Evolutionary conservation across 2,888 invertebrate species (phyloP), one percentile per base, ranked within the genome.

Genomic region (Morpho helenor): DNA sequence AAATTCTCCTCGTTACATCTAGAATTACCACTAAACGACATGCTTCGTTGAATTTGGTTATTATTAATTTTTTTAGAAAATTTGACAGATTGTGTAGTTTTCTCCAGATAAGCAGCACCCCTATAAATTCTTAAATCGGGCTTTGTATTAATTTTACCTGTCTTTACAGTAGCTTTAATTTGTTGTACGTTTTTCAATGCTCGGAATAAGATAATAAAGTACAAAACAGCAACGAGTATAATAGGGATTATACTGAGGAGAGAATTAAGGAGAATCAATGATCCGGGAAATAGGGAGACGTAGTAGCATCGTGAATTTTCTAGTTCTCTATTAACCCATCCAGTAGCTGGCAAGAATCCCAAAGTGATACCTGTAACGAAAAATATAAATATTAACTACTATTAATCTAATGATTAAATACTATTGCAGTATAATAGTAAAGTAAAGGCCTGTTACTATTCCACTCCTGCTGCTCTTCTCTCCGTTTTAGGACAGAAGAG

Each of bases 341-440:
- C 93, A 7, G 92, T 91, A 3, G 85, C 80, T 31, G 94, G 94
- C 66, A 93, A 74, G 70, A 92, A 93, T 61, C 93, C 93, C 43
- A 94, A 83, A 23, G 86, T 74, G 9, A 92, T 71, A 71, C 93
- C 93, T 92, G 83, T 41, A 80, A 79, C 44, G 54, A 60, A 60
- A 4, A 60, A 49, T 49, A 8, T 52, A 60, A 50, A 60, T n/a
- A 54, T 49, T 47, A 43, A 3, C 31, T 31, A 5, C 31, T 31
- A 5, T 31, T 31, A 31, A 31, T 31, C 31, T 5, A 31, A 31
- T 31, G 16, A 16, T 16, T 16, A 16, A 16, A 16, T 16, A 16
- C 16, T 1, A 16, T 16, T 16, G 16, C 16, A 16, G 16, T 16
- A 16, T 16, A 16, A 16, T 16, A 16, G 16, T 16, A 16, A 16